These are phyloP conservation scores for Tichodroma muraria DNA, from an alignment of 2,113 vertebrate species.

Conservation along the genomic window DNA sequence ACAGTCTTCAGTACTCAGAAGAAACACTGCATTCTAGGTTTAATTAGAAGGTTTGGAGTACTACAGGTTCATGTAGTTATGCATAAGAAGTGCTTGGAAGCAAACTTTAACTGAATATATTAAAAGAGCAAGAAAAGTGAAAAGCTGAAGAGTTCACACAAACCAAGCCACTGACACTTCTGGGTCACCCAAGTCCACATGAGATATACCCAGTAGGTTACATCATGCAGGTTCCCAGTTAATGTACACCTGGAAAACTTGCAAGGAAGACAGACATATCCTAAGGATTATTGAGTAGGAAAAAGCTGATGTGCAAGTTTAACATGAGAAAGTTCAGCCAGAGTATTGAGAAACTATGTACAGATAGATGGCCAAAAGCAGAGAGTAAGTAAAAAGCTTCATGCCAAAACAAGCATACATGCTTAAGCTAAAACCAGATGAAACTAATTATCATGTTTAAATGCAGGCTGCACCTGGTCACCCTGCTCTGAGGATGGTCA, in stretches of 20 bases:
- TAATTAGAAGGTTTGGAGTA: constrained; percentile 34
- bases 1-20: constrained; percentile 60
- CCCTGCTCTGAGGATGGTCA: constrained; percentile 18
- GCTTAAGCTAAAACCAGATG: constrained; percentile 18
- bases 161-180: constrained; percentile 49
- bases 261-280: constrained; percentile 29
- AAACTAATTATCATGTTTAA: constrained; percentile 16
- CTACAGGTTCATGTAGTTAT: constrained; percentile 30
- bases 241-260: constrained; percentile 44
- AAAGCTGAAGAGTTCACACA: constrained; percentile 38
- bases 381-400: neutral
- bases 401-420: constrained; percentile 51
- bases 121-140: constrained; percentile 36
- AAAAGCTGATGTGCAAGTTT: constrained; percentile 11
- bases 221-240: constrained; percentile 52
- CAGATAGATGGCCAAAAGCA: constrained; percentile 6
- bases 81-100: constrained; percentile 32
- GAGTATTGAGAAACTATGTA: neutral
- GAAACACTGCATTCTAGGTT: constrained; percentile 54
- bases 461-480: constrained; percentile 4
- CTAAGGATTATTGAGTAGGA: constrained; percentile 34
- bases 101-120: neutral
- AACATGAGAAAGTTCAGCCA: neutral
- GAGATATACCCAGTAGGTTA: constrained; percentile 46
- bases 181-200: constrained; percentile 34